phyloP scores from a whole-genome alignment of 2,888 invertebrate species.

The Ectropis crepuscularia region DNA sequence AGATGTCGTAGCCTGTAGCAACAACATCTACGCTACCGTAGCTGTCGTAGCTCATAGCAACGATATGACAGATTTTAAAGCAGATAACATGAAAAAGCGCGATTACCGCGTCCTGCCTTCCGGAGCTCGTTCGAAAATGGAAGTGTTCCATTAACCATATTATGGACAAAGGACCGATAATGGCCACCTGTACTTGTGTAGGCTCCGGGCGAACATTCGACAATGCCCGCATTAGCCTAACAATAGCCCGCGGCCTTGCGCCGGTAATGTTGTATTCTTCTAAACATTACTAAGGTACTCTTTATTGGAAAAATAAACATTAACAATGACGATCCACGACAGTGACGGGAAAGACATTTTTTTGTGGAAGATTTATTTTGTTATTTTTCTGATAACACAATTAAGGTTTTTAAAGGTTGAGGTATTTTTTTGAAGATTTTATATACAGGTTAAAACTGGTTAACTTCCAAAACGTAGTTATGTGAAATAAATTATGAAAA shows the following conservation, averaged over 20 bases:
- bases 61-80: conserved; percentile 12
- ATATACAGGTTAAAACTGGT: too few species aligned
- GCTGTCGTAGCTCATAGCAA: conserved; percentile 3
- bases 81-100: conserved; percentile 14
- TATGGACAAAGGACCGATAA: conserved; percentile 31
- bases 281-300: conserved; percentile 21
- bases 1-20: too few species aligned
- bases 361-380: neutral
- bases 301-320: conserved; percentile 27
- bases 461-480: too few species aligned
- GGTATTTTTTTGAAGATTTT: neutral
- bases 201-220: conserved; percentile 41
- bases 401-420: neutral
- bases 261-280: conserved; percentile 34
- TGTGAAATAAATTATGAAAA: too few species aligned
- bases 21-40: neutral
- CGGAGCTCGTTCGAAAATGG: conserved; percentile 26
- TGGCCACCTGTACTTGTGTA: conserved; percentile 46
- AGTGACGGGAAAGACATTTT: conserved; percentile 1
- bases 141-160: conserved; percentile 33
- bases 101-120: conserved; percentile 5
- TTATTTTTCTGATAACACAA: neutral
- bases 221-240: conserved; percentile 59
- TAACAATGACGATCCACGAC: conserved; percentile 4
- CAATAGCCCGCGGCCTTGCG: conserved; percentile 45